These are phyloP conservation scores for Dryoscopus gambensis DNA, from an alignment of 2,113 vertebrate genomes.

Conservation along the genomic window DNA sequence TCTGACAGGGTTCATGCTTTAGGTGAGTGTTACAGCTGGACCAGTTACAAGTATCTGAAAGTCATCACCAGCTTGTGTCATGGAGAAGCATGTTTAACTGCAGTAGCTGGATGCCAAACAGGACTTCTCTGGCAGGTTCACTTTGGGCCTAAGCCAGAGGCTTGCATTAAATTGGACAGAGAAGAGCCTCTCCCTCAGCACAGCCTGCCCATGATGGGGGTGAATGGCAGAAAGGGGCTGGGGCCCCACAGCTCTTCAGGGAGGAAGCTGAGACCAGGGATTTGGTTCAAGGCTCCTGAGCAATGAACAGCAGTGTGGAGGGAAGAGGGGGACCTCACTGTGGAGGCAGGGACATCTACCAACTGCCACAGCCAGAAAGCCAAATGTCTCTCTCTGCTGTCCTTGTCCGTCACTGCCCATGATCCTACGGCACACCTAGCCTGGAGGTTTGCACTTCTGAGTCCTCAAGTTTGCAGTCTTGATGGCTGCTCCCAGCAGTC, in stretches of 20 bases:
- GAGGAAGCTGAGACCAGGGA: not conserved
- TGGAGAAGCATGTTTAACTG: not conserved
- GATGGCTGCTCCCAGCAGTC: not conserved
- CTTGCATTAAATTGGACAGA: not conserved
- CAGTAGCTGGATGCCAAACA: not conserved
- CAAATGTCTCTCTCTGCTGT: not conserved
- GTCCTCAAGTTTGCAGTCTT: not conserved
- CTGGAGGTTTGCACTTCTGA: not conserved
- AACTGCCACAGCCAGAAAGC: not conserved
- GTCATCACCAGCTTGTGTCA: not conserved
- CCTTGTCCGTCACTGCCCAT: not conserved
- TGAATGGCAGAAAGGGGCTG: not conserved
- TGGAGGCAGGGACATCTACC: not conserved
- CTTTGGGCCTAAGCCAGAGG: not conserved
- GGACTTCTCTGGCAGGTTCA: not conserved
- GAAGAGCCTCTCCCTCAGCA: not conserved
- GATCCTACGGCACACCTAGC: not conserved
- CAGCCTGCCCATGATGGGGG: no score
- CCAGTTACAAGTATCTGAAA: not conserved
- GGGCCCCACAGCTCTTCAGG: not conserved
- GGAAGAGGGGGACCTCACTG: not conserved
- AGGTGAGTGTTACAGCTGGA: not conserved
- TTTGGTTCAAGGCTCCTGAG: not conserved
- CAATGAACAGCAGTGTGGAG: fast-evolving
- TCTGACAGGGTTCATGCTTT: not conserved